Percentiles rank a stretch among this genome's conserved stretches.
Conservation (phyloP, 2,797 vertebrate genomes). For the Knipowitschia caucasica region DNA sequence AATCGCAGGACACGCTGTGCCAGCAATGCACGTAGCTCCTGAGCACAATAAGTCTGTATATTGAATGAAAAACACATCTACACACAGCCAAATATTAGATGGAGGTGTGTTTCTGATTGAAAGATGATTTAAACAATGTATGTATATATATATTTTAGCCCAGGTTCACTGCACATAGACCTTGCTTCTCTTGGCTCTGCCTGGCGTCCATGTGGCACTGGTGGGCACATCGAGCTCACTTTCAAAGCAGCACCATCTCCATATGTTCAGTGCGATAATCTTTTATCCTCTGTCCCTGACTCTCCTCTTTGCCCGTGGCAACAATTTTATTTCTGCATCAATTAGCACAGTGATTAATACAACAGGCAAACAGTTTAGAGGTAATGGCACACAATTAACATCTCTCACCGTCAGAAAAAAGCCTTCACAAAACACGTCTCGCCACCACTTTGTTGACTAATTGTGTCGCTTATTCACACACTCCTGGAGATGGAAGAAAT, state of each 20-base stretch:
- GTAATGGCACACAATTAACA: constrained; percentile 99
- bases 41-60: not conserved
- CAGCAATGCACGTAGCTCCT: not conserved
- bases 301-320: constrained; percentile 91
- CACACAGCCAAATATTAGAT: not conserved
- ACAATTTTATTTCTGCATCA: constrained; percentile 98
- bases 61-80: not conserved
- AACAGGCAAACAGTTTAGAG: constrained; percentile 99
- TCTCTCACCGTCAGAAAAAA: constrained; percentile 96
- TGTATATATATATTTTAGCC: constrained; percentile 5
- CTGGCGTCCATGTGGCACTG: constrained; percentile 66
- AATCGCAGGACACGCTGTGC: not conserved
- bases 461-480: constrained; percentile 89
- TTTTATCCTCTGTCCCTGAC: constrained; percentile 87
- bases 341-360: constrained; percentile 99
- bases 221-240: constrained; percentile 74
- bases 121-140: not conserved
- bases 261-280: constrained; percentile 90
- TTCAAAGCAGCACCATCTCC: constrained; percentile 89
- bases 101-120: not conserved
- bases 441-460: constrained; percentile 86
- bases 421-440: constrained; percentile 88
- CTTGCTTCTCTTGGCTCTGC: constrained; percentile 39
- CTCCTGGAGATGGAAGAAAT: constrained; percentile 45
- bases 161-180: constrained; percentile 25